Evolutionary conservation across 2,113 vertebrate genomes (phyloP), one percentile per base, ranked within the genome.

Genomic region (Salvelinus fontinalis): DNA sequence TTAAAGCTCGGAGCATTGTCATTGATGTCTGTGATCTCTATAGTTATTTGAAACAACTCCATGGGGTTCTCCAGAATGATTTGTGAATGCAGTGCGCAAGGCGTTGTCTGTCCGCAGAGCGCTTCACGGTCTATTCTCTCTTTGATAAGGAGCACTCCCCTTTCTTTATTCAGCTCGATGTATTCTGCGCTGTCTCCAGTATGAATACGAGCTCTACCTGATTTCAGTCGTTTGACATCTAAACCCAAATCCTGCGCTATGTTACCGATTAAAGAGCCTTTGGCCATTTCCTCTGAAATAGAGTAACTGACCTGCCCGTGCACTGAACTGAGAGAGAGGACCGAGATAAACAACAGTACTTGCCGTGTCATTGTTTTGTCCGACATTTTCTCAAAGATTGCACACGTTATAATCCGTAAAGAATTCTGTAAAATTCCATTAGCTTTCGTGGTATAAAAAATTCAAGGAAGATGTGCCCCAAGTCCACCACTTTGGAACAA

Each of bases 11-110:
- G 94, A 71, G 92, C 90, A 84, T 95, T 93, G 85, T 95, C 94
- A 84, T 95, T 95, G 82, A 95, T 91, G 77, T 95, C 94, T 73
- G 88, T 89, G 57, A 95, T 89, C 81, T 93, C 93, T 79, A 95
- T 91, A 29, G 91, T 83, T 75, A 92, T 92, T 39, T 89, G 90
- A 67, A 90, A 93, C 44, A 95, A 81, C 79, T 94, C 93, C 70
- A 95, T 89, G 0, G 94, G 94, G 14, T 86, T 92, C 84, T 95
- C 94, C 59, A 93, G 79, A 69, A 95, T 81, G 68, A 93, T 80
- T 79, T 95, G 92, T 86, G 94, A 90, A 86, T 91, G 88, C 66
- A 95, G 69, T 2, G 89, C 85, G 66, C 94, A 95, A 14, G 90
- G 91, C 12, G 92, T 86, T 20, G 90, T 82, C 0, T 72, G 4